Percentiles rank a stretch among this genome's conserved stretches.
These are phyloP conservation scores for Zhuqinia jingwanae DNA, from an alignment of 2,888 invertebrate genomes.

Conservation along the genomic window DNA sequence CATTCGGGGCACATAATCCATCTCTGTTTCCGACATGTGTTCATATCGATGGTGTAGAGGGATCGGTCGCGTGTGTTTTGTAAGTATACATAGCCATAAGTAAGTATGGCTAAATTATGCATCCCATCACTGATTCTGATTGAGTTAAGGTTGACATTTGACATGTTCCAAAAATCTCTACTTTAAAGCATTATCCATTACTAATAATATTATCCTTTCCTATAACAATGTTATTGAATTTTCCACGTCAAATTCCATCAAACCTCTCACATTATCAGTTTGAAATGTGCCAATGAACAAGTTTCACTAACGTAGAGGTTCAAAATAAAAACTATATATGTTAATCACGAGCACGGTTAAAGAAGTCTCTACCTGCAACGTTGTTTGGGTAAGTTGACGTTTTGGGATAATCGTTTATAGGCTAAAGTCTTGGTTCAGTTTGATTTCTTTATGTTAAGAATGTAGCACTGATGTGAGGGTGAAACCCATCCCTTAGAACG, in stretches of 20 bases:
- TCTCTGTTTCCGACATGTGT: conserved; percentile 54
- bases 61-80: conserved; percentile 64
- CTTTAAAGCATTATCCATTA: conserved; percentile 1
- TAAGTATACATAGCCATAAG: conserved; percentile 69
- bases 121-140: conserved; percentile 64
- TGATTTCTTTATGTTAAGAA: conserved; percentile 16
- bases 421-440: background rate
- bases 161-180: background rate
- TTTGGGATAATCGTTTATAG: conserved; percentile 32
- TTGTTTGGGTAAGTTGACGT: conserved; percentile 37
- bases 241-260: background rate
- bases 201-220: too few relatives aligned
- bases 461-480: background rate
- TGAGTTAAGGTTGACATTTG: conserved; percentile 31
- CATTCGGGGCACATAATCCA: conserved; percentile 60
- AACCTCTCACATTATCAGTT: background rate
- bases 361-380: background rate
- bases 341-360: conserved; percentile 6
- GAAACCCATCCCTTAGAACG: background rate
- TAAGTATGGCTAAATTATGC: conserved; percentile 72
- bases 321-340: background rate
- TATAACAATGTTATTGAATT: background rate
- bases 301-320: conserved; percentile 1
- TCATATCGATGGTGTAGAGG: conserved; percentile 63
- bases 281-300: background rate